A percentile compares a stretch with the other conserved stretches of the same genome.
Evolutionary conservation across 2,113 vertebrate genomes (phyloP).

Genomic region (Pseudorectes ferrugineus): DNA sequence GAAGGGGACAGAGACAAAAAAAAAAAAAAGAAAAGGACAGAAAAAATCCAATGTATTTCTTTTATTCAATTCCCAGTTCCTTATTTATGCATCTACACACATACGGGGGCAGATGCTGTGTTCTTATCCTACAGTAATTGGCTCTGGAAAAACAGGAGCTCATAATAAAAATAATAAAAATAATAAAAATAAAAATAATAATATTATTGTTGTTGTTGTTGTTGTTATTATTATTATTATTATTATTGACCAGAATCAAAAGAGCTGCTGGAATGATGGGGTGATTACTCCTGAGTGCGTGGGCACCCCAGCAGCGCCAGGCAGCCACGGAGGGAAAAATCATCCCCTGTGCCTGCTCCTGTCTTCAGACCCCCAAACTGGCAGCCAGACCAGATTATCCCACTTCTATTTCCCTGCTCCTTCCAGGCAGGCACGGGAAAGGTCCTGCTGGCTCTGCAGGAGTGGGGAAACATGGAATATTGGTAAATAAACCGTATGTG

Average conservation of each 20-base stretch:
- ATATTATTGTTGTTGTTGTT: too few species aligned
- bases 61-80: slow-evolving; percentile 30
- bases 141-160: slow-evolving; percentile 69
- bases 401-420: not conserved
- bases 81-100: slow-evolving; percentile 52
- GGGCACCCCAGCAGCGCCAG: slow-evolving; percentile 54
- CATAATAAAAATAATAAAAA: slow-evolving; percentile 70
- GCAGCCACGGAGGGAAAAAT: slow-evolving; percentile 11
- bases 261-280: slow-evolving; percentile 74
- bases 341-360: slow-evolving; percentile 43
- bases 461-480: not conserved
- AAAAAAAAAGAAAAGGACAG: not conserved
- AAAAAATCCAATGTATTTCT: not conserved
- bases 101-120: slow-evolving; percentile 17
- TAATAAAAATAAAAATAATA: slow-evolving; percentile 72
- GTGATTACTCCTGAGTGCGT: slow-evolving; percentile 73
- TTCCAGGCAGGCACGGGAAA: not conserved
- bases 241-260: slow-evolving; percentile 42
- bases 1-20: not conserved
- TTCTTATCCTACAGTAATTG: slow-evolving; percentile 75
- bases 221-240: too few species aligned
- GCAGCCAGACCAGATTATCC: slow-evolving; percentile 23
- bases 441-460: not conserved
- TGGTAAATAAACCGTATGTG: not conserved
- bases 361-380: slow-evolving; percentile 34